A percentile compares a stretch with the other conserved stretches of the same genome.
Conservation (phyloP, 2,888 invertebrate species). For the Idaea aversata region DNA sequence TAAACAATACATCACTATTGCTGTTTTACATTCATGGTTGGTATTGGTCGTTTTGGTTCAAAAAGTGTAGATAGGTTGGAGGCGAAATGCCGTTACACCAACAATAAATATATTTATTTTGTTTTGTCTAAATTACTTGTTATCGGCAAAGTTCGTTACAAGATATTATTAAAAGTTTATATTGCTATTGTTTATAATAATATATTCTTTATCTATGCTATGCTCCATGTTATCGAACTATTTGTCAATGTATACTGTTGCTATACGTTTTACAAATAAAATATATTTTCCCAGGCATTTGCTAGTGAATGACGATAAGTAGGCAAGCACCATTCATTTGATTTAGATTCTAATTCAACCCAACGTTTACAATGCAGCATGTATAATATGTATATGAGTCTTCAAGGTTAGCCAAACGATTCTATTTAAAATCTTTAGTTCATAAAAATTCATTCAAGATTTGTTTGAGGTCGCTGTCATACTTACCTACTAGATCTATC, state of each 20-base stretch:
- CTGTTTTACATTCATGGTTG: background rate
- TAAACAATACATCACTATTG: too few species aligned
- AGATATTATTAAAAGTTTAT: slow-evolving; percentile 46
- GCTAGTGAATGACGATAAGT: background rate
- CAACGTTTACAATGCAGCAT: background rate
- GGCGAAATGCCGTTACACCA: background rate
- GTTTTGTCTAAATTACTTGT: slow-evolving; percentile 63
- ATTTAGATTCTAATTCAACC: background rate
- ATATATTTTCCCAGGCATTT: background rate
- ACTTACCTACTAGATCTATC: background rate
- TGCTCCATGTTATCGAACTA: slow-evolving; percentile 61
- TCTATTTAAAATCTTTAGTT: slow-evolving; percentile 1
- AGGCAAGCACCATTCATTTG: background rate
- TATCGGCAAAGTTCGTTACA: slow-evolving; percentile 62
- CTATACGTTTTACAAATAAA: background rate
- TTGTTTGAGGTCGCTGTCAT: background rate
- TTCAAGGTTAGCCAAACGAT: slow-evolving; percentile 1
- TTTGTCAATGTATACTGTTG: slow-evolving; percentile 57
- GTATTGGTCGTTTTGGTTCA: background rate
- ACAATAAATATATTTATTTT: slow-evolving; percentile 38
- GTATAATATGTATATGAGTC: background rate
- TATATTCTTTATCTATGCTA: slow-evolving; percentile 60
- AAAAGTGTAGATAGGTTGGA: background rate
- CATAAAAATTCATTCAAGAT: slow-evolving; percentile 1
- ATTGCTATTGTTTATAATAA: slow-evolving; percentile 67